These are phyloP conservation scores for Nerophis ophidion DNA, from an alignment of 2,113 vertebrate genomes.

Conservation along the genomic window DNA sequence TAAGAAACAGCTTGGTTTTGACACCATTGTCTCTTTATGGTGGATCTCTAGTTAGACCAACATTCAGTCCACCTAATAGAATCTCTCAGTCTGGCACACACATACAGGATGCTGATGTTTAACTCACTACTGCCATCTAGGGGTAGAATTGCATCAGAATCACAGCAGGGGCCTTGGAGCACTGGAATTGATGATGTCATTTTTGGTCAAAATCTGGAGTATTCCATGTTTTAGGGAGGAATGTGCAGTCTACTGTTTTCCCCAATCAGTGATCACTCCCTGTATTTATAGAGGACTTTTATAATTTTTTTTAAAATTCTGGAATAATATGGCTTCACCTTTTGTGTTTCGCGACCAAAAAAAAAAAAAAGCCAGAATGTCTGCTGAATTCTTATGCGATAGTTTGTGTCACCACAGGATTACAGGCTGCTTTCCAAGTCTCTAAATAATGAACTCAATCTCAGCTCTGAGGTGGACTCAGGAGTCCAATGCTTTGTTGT, in stretches of 20 bases:
- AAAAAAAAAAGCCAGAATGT: neutral
- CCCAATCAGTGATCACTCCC: too few species aligned
- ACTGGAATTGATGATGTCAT: too few species aligned
- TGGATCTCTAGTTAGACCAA: conserved; percentile 42
- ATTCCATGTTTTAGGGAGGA: too few species aligned
- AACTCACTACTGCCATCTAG: conserved; percentile 80
- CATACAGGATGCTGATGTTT: conserved; percentile 26
- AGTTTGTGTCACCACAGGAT: too few species aligned
- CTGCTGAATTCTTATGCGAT: neutral
- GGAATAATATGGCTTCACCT: neutral
- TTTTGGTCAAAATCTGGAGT: too few species aligned
- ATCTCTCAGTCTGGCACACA: conserved; percentile 35
- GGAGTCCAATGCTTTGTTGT: conserved; percentile 38
- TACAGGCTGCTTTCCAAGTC: too few species aligned
- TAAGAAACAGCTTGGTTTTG: conserved; percentile 27
- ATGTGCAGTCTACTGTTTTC: too few species aligned
- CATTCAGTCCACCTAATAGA: conserved; percentile 39
- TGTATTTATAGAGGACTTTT: too few species aligned
- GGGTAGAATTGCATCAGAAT: conserved; percentile 40
- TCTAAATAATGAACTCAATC: conserved; percentile 58
- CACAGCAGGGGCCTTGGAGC: neutral
- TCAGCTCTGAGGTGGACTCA: conserved; percentile 33
- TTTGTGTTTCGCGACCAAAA: neutral
- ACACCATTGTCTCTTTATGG: conserved; percentile 1
- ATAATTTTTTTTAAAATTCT: too few species aligned